Evolutionary conservation across 1,140 invertebrate species (phyloP).

Genomic region (Carposina sasakii): DNA sequence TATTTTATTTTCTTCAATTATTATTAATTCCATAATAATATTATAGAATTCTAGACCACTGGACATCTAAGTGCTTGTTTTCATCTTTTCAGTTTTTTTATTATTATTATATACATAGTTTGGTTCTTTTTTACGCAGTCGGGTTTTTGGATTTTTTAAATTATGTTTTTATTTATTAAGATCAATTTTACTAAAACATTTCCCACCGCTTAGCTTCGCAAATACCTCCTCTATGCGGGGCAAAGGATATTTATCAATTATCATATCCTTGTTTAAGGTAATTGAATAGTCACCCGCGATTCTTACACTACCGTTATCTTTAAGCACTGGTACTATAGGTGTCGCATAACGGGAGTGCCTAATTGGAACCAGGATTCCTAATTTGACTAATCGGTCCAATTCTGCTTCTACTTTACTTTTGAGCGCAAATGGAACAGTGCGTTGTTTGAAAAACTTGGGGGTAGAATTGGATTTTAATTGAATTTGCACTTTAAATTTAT

Average conservation of each 20-base stretch:
- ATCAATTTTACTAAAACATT: constrained; percentile 36
- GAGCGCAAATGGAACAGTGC: constrained; percentile 24
- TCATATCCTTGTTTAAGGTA: constrained; percentile 27
- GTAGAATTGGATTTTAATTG: constrained; percentile 19
- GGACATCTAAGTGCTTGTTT: too few relatives aligned
- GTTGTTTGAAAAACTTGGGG: constrained; percentile 32
- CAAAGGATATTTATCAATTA: constrained; percentile 29
- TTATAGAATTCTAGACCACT: too few relatives aligned
- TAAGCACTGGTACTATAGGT: constrained; percentile 30
- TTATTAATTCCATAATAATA: too few relatives aligned
- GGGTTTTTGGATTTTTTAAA: too few relatives aligned
- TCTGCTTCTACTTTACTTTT: constrained; percentile 22
- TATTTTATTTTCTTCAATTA: too few relatives aligned
- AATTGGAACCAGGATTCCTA: constrained; percentile 26
- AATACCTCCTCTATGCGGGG: constrained; percentile 31
- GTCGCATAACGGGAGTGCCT: constrained; percentile 22
- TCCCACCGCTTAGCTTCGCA: constrained; percentile 27
- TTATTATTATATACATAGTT: too few relatives aligned
- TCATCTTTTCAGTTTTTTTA: too few relatives aligned
- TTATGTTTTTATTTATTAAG: too few relatives aligned
- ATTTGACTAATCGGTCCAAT: constrained; percentile 17
- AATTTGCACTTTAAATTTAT: constrained; percentile 29
- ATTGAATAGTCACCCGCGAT: constrained; percentile 31
- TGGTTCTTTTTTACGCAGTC: too few relatives aligned
- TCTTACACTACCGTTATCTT: constrained; percentile 21